These are phyloP conservation scores for Nipponia nippon DNA, from an alignment of 2,113 vertebrate species.

Conservation along the genomic window DNA sequence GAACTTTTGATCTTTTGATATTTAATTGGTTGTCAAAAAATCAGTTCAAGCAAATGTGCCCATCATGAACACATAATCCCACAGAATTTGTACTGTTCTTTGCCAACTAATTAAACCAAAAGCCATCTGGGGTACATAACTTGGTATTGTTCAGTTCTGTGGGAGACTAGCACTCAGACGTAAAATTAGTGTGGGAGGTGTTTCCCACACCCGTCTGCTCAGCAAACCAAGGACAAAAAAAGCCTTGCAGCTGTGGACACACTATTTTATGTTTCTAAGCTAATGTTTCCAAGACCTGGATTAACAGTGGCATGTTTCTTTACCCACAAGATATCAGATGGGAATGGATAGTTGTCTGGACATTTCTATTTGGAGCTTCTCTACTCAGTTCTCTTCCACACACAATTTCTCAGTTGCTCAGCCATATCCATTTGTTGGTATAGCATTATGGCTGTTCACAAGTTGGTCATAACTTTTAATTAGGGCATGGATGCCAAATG, in stretches of 20 bases:
- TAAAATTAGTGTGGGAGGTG: not conserved
- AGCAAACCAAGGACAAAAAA: not conserved
- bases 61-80: not conserved
- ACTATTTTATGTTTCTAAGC: not conserved
- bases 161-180: not conserved
- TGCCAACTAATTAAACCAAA: constrained; percentile 5
- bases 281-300: not conserved
- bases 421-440: not conserved
- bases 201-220: not conserved
- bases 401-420: not conserved
- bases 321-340: not conserved
- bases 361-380: not conserved
- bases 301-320: not conserved
- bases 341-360: not conserved
- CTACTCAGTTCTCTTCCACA: not conserved
- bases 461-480: not conserved
- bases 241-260: not conserved
- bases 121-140: not conserved
- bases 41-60: not conserved
- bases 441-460: not conserved
- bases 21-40: not conserved
- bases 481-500: not conserved
- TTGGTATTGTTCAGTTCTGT: not conserved
- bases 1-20: not conserved
- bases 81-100: not conserved